phyloP scores from a whole-genome alignment of 2,113 vertebrate genomes.

The Phaethornis superciliosus region DNA sequence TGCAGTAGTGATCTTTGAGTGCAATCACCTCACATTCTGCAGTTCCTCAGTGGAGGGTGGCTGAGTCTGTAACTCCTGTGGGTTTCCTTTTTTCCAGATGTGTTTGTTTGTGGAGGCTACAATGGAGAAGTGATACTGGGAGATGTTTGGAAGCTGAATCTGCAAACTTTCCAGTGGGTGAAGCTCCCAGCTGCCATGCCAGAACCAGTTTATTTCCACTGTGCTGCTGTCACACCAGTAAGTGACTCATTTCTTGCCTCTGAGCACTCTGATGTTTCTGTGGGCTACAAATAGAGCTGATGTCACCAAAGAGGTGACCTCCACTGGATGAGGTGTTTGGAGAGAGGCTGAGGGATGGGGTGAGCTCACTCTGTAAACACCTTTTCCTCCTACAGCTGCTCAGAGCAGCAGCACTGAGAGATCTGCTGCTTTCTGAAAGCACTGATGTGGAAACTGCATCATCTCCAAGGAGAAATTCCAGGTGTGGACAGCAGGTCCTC shows the following conservation, averaged over 20 bases:
- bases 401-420: fast-evolving
- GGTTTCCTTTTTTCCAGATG: constrained; percentile 76
- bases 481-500: neutral
- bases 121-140: constrained; percentile 94
- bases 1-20: fast-evolving
- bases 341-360: neutral
- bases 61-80: neutral
- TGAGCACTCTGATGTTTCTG: fast-evolving
- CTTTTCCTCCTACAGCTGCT: neutral
- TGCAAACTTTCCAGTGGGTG: constrained; percentile 94
- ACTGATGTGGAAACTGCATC: fast-evolving
- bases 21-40: fast-evolving
- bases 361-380: neutral
- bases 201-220: constrained; percentile 97
- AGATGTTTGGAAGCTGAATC: constrained; percentile 94
- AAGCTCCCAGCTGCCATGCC: constrained; percentile 94
- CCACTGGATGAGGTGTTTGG: neutral
- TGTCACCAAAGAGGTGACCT: neutral
- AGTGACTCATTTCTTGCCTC: constrained; percentile 44
- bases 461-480: neutral
- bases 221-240: constrained; percentile 96
- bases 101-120: constrained; percentile 95
- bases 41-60: fast-evolving
- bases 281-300: neutral
- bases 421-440: neutral